These are phyloP conservation scores for Orius insidiosus DNA, from an alignment of 1,140 invertebrate species.

Conservation along the genomic window DNA sequence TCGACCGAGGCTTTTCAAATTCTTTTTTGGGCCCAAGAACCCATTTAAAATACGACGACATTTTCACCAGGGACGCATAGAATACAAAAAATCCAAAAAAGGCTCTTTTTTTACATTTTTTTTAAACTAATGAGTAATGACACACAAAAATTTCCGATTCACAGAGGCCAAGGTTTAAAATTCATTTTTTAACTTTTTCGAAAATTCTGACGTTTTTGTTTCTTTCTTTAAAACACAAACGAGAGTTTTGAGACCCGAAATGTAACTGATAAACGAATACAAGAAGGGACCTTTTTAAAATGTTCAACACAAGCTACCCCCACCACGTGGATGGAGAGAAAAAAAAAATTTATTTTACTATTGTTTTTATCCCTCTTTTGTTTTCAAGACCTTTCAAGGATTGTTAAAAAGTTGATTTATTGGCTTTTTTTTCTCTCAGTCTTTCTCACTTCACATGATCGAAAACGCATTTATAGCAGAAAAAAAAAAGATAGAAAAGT, in stretches of 20 bases:
- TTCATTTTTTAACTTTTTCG: too few relatives aligned
- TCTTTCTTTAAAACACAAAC: not conserved
- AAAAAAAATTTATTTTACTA: too few relatives aligned
- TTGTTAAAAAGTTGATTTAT: too few relatives aligned
- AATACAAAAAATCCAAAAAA: not conserved
- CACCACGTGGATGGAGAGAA: too few relatives aligned
- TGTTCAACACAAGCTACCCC: not conserved
- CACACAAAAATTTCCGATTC: not conserved
- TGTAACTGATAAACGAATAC: slow-evolving; percentile 1
- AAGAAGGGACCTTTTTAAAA: slow-evolving; percentile 2
- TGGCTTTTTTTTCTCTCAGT: too few relatives aligned
- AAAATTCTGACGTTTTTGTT: too few relatives aligned
- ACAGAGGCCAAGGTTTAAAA: not conserved
- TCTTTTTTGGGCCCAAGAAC: slow-evolving; percentile 31
- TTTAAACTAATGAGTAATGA: not conserved
- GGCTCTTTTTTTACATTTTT: not conserved
- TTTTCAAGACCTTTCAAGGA: too few relatives aligned
- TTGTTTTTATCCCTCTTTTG: too few relatives aligned
- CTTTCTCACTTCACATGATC: too few relatives aligned
- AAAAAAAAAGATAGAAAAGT: too few relatives aligned
- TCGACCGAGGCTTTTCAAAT: slow-evolving; percentile 51
- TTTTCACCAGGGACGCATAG: slow-evolving; percentile 22
- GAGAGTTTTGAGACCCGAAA: not conserved
- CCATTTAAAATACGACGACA: slow-evolving; percentile 55
- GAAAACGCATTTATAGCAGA: too few relatives aligned